Base-by-base conservation (phyloP, 2,888 invertebrate species). In the Meiosimyza platycephala region DNA sequence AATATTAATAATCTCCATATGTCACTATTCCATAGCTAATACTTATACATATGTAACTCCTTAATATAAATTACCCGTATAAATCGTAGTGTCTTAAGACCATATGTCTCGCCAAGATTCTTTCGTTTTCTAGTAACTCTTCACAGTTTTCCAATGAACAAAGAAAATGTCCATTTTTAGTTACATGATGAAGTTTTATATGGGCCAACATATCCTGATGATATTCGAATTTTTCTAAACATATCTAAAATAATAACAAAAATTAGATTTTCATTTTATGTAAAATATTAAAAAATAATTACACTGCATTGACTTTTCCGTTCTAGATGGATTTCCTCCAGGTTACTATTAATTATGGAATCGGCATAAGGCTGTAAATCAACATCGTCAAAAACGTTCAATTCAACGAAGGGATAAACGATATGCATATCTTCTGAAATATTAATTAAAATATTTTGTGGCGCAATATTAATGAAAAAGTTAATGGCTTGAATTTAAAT, bases 81-180 rank as follows among this genome's bases (percentile, higher is more conserved):
- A 84, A 76, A 22, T 84, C 80, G 6, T 82, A 84, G 71, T 86
- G 86, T 33, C 79, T 75, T 6, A 85, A 72, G 0, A 86, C 80
- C 67, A 87, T 72, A 77, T 86, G 87, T 74, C 80, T 78, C 3
- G 86, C 82, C 55, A 86, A 70, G 7, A 69, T 76, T 13, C 79
- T 75, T n/a, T 73, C 68, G 2, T 78, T 78, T 7, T 74, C 48
- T 1, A 82, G 50, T 48, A 78, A 63, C 3, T 76, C 73, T 2
- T 59, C 67, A 60, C 80, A 82, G 6, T 78, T 78, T 1, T 80
- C 77, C 13, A 83, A 75, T 13, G 82, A 78, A 50, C 86, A 87
- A 6, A 77, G 73, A 74, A 72, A 84, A 12, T n/a, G 60, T 18
- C 66, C 62, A n/a, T 69, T 67, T 1, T 77, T 40, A 22, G 75